These are phyloP conservation scores for Channa striata DNA, from an alignment of 2,797 vertebrate genomes.

Conservation along the genomic window DNA sequence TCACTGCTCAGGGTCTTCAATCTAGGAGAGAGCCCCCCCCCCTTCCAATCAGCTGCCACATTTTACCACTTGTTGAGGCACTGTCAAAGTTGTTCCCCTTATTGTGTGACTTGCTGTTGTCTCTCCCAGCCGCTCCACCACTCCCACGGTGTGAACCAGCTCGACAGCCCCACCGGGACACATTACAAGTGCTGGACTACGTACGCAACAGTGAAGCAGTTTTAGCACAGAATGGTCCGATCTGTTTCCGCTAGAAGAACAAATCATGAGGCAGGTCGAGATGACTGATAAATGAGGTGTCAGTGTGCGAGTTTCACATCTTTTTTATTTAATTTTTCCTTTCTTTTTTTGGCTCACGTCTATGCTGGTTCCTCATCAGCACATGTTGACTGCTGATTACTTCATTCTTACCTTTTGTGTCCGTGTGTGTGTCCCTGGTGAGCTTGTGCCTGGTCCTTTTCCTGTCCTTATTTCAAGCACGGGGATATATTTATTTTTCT, in stretches of 20 bases:
- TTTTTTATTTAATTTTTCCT: neutral
- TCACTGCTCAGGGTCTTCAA: slow-evolving; percentile 14
- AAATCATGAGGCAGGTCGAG: neutral
- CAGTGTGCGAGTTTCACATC: neutral
- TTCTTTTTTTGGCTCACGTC: slow-evolving; percentile 3
- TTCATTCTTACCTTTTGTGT: slow-evolving; percentile 34
- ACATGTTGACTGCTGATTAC: slow-evolving; percentile 43
- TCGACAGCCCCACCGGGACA: slow-evolving; percentile 40
- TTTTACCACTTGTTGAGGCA: slow-evolving; percentile 44
- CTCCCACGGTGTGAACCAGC: slow-evolving; percentile 48
- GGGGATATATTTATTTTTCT: slow-evolving; percentile 76
- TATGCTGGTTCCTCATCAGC: neutral
- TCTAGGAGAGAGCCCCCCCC: slow-evolving; percentile 5
- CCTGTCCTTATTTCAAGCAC: slow-evolving; percentile 75
- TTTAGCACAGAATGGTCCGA: neutral
- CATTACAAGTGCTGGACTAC: slow-evolving; percentile 28
- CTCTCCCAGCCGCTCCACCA: slow-evolving; percentile 18
- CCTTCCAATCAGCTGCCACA: slow-evolving; percentile 39
- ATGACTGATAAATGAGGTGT: neutral
- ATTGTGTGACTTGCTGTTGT: slow-evolving; percentile 61
- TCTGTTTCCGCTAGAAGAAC: neutral
- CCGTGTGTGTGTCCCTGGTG: slow-evolving; percentile 28
- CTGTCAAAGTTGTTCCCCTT: slow-evolving; percentile 62
- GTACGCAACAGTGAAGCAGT: slow-evolving; percentile 3
- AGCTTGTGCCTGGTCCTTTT: slow-evolving; percentile 52